A percentile compares a stretch with the other conserved stretches of the same genome.
Conservation (phyloP, 2,888 invertebrate genomes). For the Ectropis crepuscularia region DNA sequence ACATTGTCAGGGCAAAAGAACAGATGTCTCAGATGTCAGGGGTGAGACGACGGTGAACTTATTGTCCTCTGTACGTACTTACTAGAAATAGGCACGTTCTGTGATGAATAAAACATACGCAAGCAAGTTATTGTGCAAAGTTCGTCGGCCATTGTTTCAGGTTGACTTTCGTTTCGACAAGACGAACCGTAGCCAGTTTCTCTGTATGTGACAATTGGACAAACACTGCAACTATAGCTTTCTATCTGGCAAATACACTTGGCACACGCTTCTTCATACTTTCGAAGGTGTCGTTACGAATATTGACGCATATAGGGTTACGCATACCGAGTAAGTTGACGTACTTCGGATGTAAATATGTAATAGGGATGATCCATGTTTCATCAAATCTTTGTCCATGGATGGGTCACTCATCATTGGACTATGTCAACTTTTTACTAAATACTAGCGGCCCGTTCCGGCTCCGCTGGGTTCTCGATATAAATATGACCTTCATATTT, state of each 20-base stretch:
- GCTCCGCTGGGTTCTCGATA: too few relatives aligned
- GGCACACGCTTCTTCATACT: conserved; percentile 20
- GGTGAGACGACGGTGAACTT: conserved; percentile 6
- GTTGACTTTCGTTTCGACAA: conserved; percentile 14
- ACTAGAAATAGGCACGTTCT: neutral
- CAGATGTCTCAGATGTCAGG: neutral
- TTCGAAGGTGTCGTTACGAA: conserved; percentile 10
- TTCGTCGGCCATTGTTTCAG: conserved; percentile 19
- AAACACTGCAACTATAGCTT: conserved; percentile 6
- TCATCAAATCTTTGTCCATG: too few relatives aligned
- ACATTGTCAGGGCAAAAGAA: neutral
- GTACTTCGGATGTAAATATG: too few relatives aligned
- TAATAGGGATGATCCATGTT: too few relatives aligned
- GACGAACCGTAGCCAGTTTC: conserved; percentile 10
- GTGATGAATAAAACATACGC: conserved; percentile 10
- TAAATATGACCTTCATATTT: too few relatives aligned
- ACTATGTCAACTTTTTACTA: neutral
- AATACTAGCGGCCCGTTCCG: too few relatives aligned
- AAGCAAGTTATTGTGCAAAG: conserved; percentile 10
- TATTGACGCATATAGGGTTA: neutral
- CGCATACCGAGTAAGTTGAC: too few relatives aligned
- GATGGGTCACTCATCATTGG: too few relatives aligned
- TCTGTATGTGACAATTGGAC: conserved; percentile 6
- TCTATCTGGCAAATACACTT: conserved; percentile 22
- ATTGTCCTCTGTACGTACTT: conserved; percentile 5